Percentiles rank a stretch among this genome's conserved stretches.
These are phyloP conservation scores for Mimumesa dahlbomi DNA, from an alignment of 2,888 invertebrate genomes.

Conservation along the genomic window DNA sequence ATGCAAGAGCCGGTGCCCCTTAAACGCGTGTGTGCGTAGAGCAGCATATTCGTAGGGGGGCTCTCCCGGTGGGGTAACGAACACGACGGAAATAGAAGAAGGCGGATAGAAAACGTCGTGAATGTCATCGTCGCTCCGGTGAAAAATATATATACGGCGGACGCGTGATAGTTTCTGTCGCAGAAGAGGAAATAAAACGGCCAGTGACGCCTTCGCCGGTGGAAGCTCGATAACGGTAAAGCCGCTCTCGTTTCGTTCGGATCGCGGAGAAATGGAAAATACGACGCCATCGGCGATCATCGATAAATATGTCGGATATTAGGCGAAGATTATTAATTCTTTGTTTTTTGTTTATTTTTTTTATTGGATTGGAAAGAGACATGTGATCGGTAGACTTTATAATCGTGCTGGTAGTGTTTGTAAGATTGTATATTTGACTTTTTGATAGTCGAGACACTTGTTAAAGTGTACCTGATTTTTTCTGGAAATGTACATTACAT, in stretches of 20 bases:
- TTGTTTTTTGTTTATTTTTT: no score
- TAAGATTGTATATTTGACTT: no score
- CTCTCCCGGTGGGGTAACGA: slow-evolving; percentile 16
- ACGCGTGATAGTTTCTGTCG: slow-evolving; percentile 3
- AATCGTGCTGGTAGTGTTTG: no score
- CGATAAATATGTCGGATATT: neutral
- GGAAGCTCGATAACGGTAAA: slow-evolving; percentile 6
- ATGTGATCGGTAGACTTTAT: no score
- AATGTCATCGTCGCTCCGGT: slow-evolving; percentile 10
- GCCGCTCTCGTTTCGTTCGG: neutral
- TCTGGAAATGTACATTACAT: no score
- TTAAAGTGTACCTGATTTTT: no score
- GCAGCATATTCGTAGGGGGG: neutral
- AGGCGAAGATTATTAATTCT: neutral
- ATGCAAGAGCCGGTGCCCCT: slow-evolving; percentile 56
- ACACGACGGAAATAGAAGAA: slow-evolving; percentile 27
- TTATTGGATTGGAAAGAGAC: no score
- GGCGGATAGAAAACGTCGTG: slow-evolving; percentile 12
- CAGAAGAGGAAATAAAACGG: slow-evolving; percentile 26
- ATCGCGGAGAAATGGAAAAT: neutral
- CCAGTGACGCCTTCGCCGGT: slow-evolving; percentile 15
- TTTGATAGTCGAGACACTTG: no score
- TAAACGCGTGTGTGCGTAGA: slow-evolving; percentile 17
- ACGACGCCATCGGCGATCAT: neutral
- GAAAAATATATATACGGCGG: neutral